Base-by-base conservation (phyloP, 2,113 vertebrate species). In the Fukomys damarensis region DNA sequence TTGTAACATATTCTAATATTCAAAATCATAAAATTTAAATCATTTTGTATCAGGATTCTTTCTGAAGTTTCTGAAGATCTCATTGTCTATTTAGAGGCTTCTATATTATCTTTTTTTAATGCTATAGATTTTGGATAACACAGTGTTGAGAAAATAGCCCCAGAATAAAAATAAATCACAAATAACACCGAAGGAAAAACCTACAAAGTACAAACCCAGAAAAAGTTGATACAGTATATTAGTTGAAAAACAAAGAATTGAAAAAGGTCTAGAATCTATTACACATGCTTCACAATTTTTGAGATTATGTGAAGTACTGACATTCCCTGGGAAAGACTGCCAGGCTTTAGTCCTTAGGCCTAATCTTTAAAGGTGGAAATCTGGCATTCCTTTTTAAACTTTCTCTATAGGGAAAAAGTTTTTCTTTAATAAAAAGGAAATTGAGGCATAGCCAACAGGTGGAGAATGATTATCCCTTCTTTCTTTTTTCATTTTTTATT, bases 401-500 rank as follows among this genome's bases (percentile, higher is more conserved):
- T 3, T 83, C 32, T 83, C 28, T 80, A 52, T 66, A 65, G 7
- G 32, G n/a, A 3, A 85, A 76, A 97, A 43, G 7, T 59, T 95
- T 81, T 90, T 72, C 28, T 38, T 87, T 92, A 94, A 61, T 58
- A 81, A 89, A 90, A 89, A 87, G 28, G 26, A 90, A 7, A 84
- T 96, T 94, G 6, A 8, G 28, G 2, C n/a, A 24, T 26, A 93
- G 54, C 7, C 61, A 95, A 89, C 20, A 95, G 85, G 26, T 91
- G 14, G 22, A 65, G 81, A 91, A 63, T 61, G 35, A 22, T 52
- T 91, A 38, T 89, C 43, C 9, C n/a, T 63, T 41, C 43, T 17
- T 46, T 95, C 81, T 91, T 83, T 96, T 94, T 96, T n/a, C 11
- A 68, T n/a, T 68, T 74, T 74, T 43, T 74, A 74, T 43, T 74